Percentiles rank a stretch among this genome's conserved stretches.
Evolutionary conservation across 2,113 vertebrate species (phyloP).

Genomic region (Lamprotornis superbus): DNA sequence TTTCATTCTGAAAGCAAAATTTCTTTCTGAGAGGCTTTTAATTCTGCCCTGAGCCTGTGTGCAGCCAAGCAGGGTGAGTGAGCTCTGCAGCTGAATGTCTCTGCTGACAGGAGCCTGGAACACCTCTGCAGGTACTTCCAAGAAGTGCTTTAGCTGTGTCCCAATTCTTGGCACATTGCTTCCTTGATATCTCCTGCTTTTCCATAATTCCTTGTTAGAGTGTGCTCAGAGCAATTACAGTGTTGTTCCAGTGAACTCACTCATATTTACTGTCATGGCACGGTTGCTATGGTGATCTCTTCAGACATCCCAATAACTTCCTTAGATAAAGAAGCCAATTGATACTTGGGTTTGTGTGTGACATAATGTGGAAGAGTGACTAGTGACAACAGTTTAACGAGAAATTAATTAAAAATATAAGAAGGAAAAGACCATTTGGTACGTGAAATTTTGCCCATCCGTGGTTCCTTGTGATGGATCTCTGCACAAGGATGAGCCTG

Average conservation of each 20-base stretch:
- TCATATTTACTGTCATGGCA: slow-evolving; percentile 55
- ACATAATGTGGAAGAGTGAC: background rate
- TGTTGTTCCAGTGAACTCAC: slow-evolving; percentile 38
- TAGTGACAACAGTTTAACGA: background rate
- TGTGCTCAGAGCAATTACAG: slow-evolving; percentile 27
- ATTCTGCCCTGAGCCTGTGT: background rate
- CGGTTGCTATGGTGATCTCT: slow-evolving; percentile 69
- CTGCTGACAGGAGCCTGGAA: background rate
- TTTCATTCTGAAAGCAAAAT: background rate
- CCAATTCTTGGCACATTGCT: background rate
- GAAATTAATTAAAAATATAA: background rate
- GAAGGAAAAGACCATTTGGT: background rate
- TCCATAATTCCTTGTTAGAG: background rate
- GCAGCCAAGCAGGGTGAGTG: accelerated
- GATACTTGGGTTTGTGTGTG: background rate
- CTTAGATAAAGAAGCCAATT: slow-evolving; percentile 40
- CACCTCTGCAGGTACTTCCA: background rate
- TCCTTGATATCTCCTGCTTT: background rate
- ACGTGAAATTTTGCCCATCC: background rate
- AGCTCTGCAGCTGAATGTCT: background rate
- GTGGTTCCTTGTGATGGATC: background rate
- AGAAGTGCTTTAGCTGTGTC: accelerated
- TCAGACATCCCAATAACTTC: slow-evolving; percentile 54
- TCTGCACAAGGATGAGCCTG: background rate
- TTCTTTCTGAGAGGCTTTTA: background rate